Base-by-base conservation (phyloP, 2,888 invertebrate genomes). In the Dryococelus australis region DNA sequence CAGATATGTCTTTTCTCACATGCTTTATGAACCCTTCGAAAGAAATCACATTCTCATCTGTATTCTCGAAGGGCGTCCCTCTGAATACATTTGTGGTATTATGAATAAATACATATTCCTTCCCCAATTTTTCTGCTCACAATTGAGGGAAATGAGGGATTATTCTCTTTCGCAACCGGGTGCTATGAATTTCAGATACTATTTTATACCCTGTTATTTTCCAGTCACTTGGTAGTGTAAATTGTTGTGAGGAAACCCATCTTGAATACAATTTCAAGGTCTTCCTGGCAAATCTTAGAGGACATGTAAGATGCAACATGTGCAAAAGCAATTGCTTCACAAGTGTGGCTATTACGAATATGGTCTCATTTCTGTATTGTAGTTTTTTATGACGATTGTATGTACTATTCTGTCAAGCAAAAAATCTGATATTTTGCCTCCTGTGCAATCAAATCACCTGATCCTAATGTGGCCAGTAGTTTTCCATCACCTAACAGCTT, bases 261-360 rank as follows among this genome's bases (percentile, higher is more conserved):
- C 20, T n/a, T n/a, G n/a, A n/a, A n/a, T n/a, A n/a, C n/a, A n/a
- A n/a, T n/a, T n/a, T n/a, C n/a, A n/a, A n/a, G n/a, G n/a, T n/a
- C n/a, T n/a, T n/a, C n/a, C n/a, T n/a, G n/a, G n/a, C n/a, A n/a
- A n/a, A n/a, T n/a, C n/a, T n/a, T n/a, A n/a, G n/a, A n/a, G n/a
- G n/a, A n/a, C n/a, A n/a, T n/a, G n/a, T n/a, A n/a, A n/a, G 79
- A 79, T 26, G 79, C 79, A 79, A 79, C 13, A 27, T 79, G 2
- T 79, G 79, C 79, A 79, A 79, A 79, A 79, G 79, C 4, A 20
- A 79, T 16, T 79, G 79, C 79, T 79, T 79, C 79, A 79, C 79
- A 6, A 79, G 79, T 79, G 79, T 8, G 79, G 9, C 2, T 27
- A 79, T 79, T 2, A 79, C 0, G 79, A 27, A 2, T n/a, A 16